Base-by-base conservation (phyloP, 2,888 invertebrate species). In the Plagodis pulveraria region DNA sequence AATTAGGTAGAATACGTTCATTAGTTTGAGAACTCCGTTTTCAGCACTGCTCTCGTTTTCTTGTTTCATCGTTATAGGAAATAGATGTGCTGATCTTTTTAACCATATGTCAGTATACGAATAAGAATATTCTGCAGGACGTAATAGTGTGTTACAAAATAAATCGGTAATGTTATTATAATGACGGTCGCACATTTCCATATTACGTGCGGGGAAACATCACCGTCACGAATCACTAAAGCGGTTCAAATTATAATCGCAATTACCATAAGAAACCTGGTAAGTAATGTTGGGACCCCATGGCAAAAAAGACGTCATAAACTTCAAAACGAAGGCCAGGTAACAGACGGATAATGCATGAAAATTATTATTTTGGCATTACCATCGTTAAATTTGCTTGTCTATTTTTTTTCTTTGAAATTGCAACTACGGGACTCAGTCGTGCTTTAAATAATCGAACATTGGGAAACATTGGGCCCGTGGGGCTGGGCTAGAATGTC, bases 141-240 rank as follows among this genome's bases (percentile, higher is more conserved):
- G 53, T 63, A 67, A 66, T 70, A 66, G 62, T 54, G 68, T 65
- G 80, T 82, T 75, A 79, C 83, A 75, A 79, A 81, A 77, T 76
- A 76, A 80, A 81, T 83, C 76, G 73, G 77, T 84, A 84, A 84
- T 84, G 79, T 79, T 76, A 70, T 76, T 76, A 68, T 84, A 80
- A 84, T 79, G 76, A 73, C 61, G 54, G 56, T 68, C 65, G 54
- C 62, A 67, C 63, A 68, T 70, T 67, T 63, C 56, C 68, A 69
- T 63, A 59, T 50, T 57, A 58, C 62, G 43, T 52, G 51, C 22
- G 22, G 56, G 54, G 47, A 56, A 59, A 44, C 63, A 63, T 58
- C 52, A 56, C 61, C 58, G 61, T 52, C 59, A 50, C 62, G 53
- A 65, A 62, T 65, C 54, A 65, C 61, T 54, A 53, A 66, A 61